A percentile compares a stretch with the other conserved stretches of the same genome.
These are phyloP conservation scores for Dicerorhinus sumatrensis DNA, from an alignment of 2,113 vertebrate genomes.

Conservation along the genomic window DNA sequence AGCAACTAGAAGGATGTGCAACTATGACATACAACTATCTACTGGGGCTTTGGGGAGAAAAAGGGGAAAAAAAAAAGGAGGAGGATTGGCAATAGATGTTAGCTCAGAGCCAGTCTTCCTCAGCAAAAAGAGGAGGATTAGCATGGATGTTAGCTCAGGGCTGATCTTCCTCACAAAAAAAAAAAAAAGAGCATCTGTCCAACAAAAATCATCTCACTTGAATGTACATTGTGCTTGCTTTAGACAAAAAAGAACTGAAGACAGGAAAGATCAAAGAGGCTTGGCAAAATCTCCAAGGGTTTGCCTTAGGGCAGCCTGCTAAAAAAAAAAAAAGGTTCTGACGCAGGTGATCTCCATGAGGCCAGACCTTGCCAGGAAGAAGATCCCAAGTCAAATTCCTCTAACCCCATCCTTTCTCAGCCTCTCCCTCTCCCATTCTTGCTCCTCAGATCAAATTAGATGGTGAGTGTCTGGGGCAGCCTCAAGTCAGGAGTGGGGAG, in stretches of 20 bases:
- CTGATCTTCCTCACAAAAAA: too few species aligned
- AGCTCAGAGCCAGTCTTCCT: too few species aligned
- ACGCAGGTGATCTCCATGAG: not conserved
- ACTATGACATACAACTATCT: too few species aligned
- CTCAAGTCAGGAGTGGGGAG: not conserved
- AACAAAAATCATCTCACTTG: not conserved
- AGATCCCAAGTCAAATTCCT: not conserved
- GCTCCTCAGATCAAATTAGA: not conserved
- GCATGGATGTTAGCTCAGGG: too few species aligned
- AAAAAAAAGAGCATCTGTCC: not conserved
- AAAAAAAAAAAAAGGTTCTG: not conserved
- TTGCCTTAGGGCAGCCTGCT: not conserved
- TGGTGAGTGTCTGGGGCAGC: not conserved
- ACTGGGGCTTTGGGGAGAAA: too few species aligned
- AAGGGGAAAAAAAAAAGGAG: too few species aligned
- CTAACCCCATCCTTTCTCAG: not conserved
- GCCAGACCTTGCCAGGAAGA: not conserved
- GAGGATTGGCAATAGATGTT: too few species aligned
- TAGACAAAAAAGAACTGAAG: conserved; percentile 14
- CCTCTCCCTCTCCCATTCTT: not conserved
- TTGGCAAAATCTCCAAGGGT: conserved; percentile 2
- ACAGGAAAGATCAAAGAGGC: not conserved
- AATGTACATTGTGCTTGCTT: not conserved
- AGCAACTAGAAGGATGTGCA: too few species aligned
- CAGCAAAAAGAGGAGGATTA: too few species aligned